Conservation (phyloP, 2,888 invertebrate species). For the Lagria hirta region DNA sequence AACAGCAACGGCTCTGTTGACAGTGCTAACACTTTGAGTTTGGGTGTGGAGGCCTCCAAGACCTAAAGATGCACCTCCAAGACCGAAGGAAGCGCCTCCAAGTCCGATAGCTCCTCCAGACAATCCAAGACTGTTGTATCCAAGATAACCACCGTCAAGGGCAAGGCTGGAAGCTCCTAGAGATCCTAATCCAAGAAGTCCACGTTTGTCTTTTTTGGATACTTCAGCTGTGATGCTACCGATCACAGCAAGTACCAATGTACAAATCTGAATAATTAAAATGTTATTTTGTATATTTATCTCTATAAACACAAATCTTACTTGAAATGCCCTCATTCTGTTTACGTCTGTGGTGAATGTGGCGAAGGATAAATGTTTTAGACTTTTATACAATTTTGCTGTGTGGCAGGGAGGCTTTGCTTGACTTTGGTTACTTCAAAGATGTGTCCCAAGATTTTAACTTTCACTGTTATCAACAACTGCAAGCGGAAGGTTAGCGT, state of each 20-base stretch:
- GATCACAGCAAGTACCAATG: conserved; percentile 36
- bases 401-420: conserved; percentile 27
- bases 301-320: conserved; percentile 27
- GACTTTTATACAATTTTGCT: conserved; percentile 37
- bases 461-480: conserved; percentile 41
- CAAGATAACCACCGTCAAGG: conserved; percentile 26
- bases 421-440: too few species aligned
- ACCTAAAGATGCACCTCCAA: conserved; percentile 30
- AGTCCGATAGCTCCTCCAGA: conserved; percentile 29
- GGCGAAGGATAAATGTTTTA: conserved; percentile 28
- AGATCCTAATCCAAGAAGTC: conserved; percentile 40
- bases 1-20: conserved; percentile 61
- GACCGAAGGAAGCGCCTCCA: conserved; percentile 26
- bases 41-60: conserved; percentile 35
- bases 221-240: conserved; percentile 34
- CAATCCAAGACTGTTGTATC: conserved; percentile 31
- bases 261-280: conserved; percentile 39
- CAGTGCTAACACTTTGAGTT: conserved; percentile 39
- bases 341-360: conserved; percentile 34
- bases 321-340: conserved; percentile 41
- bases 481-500: conserved; percentile 30
- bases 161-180: conserved; percentile 24
- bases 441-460: conserved; percentile 36
- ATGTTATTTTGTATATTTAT: too few species aligned
- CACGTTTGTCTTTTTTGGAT: conserved; percentile 47